Evolutionary conservation across 2,113 vertebrate genomes (phyloP).

Genomic region (Halcyon malimbica): DNA sequence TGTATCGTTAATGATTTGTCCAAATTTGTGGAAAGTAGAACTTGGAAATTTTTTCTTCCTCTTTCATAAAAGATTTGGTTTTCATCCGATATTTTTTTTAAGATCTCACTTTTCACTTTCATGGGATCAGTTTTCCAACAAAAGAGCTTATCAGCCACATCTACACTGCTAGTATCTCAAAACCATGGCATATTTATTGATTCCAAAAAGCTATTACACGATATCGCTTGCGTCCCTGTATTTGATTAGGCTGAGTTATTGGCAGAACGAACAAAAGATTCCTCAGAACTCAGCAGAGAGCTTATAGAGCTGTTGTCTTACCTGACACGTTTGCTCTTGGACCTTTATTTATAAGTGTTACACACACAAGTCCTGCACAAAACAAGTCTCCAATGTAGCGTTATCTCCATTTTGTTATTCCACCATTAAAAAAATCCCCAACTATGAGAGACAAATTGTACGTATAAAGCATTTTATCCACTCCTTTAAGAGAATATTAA

Average conservation of each 20-base stretch:
- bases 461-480: neutral
- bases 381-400: neutral
- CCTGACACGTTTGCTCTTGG: constrained; percentile 4
- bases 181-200: constrained; percentile 60
- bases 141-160: constrained; percentile 49
- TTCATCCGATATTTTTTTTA: constrained; percentile 23
- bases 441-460: neutral
- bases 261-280: constrained; percentile 38
- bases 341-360: constrained; percentile 3
- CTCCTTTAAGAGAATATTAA: constrained; percentile 18
- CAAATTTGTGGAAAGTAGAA: neutral
- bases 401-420: neutral
- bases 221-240: constrained; percentile 18
- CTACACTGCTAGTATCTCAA: constrained; percentile 49
- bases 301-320: constrained; percentile 3
- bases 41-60: neutral
- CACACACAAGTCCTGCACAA: neutral
- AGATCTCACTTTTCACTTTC: constrained; percentile 37
- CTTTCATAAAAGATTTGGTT: neutral
- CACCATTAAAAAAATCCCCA: neutral
- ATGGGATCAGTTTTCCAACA: constrained; percentile 54
- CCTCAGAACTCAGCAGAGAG: constrained; percentile 21
- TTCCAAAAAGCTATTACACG: constrained; percentile 59
- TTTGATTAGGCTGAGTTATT: constrained; percentile 55
- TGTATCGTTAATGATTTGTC: neutral